A percentile compares a stretch with the other conserved stretches of the same genome.
phyloP scores from a whole-genome alignment of 2,888 invertebrate genomes.

The Quadriops clusia region DNA sequence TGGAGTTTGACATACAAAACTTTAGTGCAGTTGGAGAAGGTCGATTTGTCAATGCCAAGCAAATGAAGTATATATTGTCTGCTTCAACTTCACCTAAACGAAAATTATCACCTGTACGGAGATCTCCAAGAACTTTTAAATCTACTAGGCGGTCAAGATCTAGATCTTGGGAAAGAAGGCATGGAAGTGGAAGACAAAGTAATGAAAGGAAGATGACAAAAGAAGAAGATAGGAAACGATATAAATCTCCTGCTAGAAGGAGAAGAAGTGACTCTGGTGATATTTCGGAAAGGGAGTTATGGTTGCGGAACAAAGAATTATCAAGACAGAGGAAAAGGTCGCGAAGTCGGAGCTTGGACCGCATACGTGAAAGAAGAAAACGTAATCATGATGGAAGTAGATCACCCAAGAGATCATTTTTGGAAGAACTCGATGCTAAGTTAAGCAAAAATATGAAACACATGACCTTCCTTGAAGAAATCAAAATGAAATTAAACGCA shows the following conservation, averaged over 20 bases:
- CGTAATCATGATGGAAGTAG: conserved; percentile 3
- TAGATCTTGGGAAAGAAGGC: background rate
- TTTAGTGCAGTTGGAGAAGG: too few species aligned
- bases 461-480: conserved; percentile 7
- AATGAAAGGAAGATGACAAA: conserved; percentile 1
- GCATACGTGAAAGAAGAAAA: conserved; percentile 4
- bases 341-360: background rate
- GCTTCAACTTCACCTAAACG: too few species aligned
- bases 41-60: too few species aligned
- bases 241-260: background rate
- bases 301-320: conserved; percentile 10
- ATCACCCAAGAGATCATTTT: conserved; percentile 23
- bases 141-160: too few species aligned
- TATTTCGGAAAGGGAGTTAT: conserved; percentile 12
- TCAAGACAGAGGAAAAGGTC: background rate
- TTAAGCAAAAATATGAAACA: conserved; percentile 17
- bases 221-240: conserved; percentile 3
- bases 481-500: conserved; percentile 13
- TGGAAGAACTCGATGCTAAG: conserved; percentile 32
- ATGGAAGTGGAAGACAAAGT: conserved; percentile 1
- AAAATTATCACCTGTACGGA: too few species aligned
- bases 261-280: conserved; percentile 8
- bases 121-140: too few species aligned
- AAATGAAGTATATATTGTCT: too few species aligned
- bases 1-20: conserved; percentile 28